phyloP scores from a whole-genome alignment of 2,113 vertebrate genomes.

The Lota lota region DNA sequence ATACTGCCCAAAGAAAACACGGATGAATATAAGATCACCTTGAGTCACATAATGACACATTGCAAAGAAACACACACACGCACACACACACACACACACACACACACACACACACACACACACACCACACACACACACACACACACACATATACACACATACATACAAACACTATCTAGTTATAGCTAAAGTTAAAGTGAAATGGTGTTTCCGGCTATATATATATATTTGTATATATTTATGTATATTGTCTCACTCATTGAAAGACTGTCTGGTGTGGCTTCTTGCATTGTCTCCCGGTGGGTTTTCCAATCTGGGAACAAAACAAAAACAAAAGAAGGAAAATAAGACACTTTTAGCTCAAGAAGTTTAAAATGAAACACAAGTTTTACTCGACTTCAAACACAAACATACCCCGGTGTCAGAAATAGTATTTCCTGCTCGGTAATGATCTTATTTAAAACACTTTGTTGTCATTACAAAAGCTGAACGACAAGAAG shows the following conservation, averaged over 20 bases:
- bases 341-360: not conserved
- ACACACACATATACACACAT: not conserved
- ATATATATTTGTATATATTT: too few relatives aligned
- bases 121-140: not conserved
- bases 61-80: constrained; percentile 9
- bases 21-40: not conserved
- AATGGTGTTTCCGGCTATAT: not conserved
- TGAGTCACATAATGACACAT: not conserved
- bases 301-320: constrained; percentile 65
- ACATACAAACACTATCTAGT: not conserved
- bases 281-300: constrained; percentile 63
- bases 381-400: not conserved
- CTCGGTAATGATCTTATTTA: not conserved
- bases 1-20: constrained; percentile 57
- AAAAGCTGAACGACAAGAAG: too few relatives aligned
- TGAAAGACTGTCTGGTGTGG: constrained; percentile 66
- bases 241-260: constrained; percentile 60
- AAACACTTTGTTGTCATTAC: too few relatives aligned
- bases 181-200: too few relatives aligned
- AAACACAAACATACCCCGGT: constrained; percentile 7
- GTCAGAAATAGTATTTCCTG: constrained; percentile 11
- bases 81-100: constrained; percentile 3
- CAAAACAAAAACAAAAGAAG: not conserved
- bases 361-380: not conserved
- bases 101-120: constrained; percentile 7